Evolutionary conservation across 2,888 invertebrate species (phyloP), one percentile per base, ranked within the genome.

Genomic region (Mythimna loreyi): DNA sequence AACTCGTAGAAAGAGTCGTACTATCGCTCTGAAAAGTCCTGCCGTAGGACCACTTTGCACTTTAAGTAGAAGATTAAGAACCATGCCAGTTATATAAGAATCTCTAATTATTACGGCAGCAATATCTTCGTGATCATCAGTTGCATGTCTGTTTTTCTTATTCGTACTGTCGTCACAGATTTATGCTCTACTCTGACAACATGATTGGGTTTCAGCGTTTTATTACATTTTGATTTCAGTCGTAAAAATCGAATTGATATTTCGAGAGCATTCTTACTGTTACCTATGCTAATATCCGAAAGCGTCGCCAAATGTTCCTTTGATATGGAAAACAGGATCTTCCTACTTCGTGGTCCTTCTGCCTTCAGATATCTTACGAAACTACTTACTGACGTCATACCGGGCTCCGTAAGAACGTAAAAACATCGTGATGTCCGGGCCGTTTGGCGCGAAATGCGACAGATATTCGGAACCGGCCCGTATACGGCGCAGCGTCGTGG

Each of bases 391-490:
- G 76, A 75, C 78, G 82, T 77, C 68, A 70, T 55, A 60, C 52
- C 56, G 33, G 68, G 72, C 65, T 81, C 57, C 65, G 56, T 76
- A 81, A 78, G 75, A 80, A 76, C 77, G 83, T 83, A 86, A 85
- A 87, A 85, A 84, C 70, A 84, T 82, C 83, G 77, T 84, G 80
- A 84, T 78, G 75, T 86, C 80, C 87, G 80, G 73, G 56, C 82
- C 85, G 87, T 82, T 87, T 85, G 80, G 78, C 78, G 80, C 81
- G 80, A 82, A 86, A 86, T 83, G 82, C 82, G 80, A 78, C 81
- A 77, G 67, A 83, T 80, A 81, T 80, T 82, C 78, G 76, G 81
- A 69, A 74, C 74, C 59, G 62, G 62, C 57, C 71, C 66, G 73
- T 67, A 68, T 77, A 66, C 65, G 75, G 72, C 56, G 65, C 72